A percentile compares a stretch with the other conserved stretches of the same genome.
These are phyloP conservation scores for Ashinkailepas kermadecensis DNA, from an alignment of 2,888 invertebrate genomes.

Conservation along the genomic window DNA sequence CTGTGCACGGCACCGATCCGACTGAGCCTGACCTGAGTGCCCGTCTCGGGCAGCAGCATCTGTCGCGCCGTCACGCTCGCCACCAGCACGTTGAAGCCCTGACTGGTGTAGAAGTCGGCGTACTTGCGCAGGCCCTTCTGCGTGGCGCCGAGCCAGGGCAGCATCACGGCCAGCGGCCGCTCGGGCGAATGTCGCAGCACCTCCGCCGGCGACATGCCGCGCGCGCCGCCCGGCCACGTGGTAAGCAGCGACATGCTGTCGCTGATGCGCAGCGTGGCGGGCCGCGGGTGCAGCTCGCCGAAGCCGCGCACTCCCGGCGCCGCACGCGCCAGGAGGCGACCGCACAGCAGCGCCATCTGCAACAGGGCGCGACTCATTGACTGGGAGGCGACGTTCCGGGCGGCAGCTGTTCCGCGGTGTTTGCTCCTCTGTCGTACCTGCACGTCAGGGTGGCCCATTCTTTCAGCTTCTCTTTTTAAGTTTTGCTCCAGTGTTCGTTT, in stretches of 20 bases:
- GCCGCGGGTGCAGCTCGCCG: too few relatives aligned
- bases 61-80: background rate
- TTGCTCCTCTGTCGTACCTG: too few relatives aligned
- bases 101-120: conserved; percentile 12
- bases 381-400: too few relatives aligned
- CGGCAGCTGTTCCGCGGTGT: too few relatives aligned
- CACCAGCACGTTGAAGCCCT: conserved; percentile 15
- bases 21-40: background rate
- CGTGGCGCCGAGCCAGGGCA: conserved; percentile 6
- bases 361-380: too few relatives aligned
- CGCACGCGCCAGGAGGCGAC: background rate
- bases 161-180: background rate
- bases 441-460: too few relatives aligned
- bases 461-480: too few relatives aligned
- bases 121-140: background rate
- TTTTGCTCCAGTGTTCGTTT: too few relatives aligned
- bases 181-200: background rate
- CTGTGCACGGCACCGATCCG: too few relatives aligned
- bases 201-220: background rate
- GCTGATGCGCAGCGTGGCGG: background rate
- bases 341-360: background rate
- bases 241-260: background rate
- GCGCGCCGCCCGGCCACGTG: background rate
- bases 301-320: background rate
- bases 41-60: background rate